phyloP scores from a whole-genome alignment of 2,888 invertebrate genomes.

The Muschampia staudingeri region DNA sequence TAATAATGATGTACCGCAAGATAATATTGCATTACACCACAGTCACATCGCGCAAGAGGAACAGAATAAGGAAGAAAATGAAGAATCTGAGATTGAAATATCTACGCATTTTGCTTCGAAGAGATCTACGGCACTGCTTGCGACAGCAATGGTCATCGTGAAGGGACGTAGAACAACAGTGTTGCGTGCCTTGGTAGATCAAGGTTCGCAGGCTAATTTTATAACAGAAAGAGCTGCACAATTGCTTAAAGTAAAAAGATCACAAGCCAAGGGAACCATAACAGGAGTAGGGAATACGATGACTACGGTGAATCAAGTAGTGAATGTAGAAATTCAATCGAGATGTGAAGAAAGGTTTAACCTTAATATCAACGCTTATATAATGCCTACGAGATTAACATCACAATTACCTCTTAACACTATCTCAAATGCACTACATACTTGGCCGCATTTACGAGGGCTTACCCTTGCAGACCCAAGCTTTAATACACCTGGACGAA shows the following conservation, averaged over 20 bases:
- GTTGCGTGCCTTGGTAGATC: constrained; percentile 26
- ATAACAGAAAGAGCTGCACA: constrained; percentile 58
- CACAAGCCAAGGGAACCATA: constrained; percentile 41
- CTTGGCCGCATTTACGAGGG: constrained; percentile 46
- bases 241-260: constrained; percentile 46
- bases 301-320: constrained; percentile 45
- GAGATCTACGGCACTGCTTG: too few relatives aligned
- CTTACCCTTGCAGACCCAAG: constrained; percentile 35
- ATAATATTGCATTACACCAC: neutral
- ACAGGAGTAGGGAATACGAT: constrained; percentile 42
- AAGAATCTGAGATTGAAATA: neutral
- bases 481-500: neutral
- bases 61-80: neutral
- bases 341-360: constrained; percentile 33
- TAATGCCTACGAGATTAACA: constrained; percentile 42
- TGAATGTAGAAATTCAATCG: constrained; percentile 49
- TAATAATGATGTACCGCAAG: neutral
- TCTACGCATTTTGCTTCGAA: neutral
- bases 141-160: neutral
- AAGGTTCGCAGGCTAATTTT: constrained; percentile 52
- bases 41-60: neutral
- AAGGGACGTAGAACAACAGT: neutral
- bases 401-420: constrained; percentile 58
- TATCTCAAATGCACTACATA: constrained; percentile 42
- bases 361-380: neutral